phyloP scores from a whole-genome alignment of 2,888 invertebrate genomes.

The Temnothorax rugatulus region DNA sequence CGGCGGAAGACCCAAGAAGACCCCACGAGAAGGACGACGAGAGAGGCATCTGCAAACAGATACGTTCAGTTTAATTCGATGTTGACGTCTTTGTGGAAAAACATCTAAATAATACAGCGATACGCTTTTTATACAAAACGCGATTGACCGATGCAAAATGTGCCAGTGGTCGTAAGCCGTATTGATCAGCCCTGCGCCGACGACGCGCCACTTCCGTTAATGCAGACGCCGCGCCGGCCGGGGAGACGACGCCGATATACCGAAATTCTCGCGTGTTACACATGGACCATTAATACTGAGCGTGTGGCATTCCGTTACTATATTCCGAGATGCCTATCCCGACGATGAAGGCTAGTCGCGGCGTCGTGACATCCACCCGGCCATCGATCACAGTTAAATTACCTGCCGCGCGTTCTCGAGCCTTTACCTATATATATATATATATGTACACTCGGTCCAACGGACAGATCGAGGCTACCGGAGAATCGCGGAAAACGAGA shows the following conservation, averaged over 20 bases:
- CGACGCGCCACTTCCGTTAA: conserved; percentile 68
- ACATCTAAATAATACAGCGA: conserved; percentile 39
- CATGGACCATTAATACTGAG: conserved; percentile 63
- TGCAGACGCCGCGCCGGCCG: conserved; percentile 56
- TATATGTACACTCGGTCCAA: not conserved
- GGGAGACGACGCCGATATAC: conserved; percentile 61
- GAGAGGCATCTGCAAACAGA: not conserved
- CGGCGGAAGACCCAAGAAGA: not conserved
- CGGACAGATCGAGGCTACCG: not conserved
- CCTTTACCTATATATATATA: not conserved
- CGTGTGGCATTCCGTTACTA: conserved; percentile 68
- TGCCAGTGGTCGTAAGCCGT: conserved; percentile 62
- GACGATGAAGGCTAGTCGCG: conserved; percentile 44
- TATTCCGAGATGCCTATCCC: conserved; percentile 62
- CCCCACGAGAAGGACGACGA: not conserved
- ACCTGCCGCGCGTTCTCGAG: conserved; percentile 18
- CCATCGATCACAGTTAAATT: conserved; percentile 62
- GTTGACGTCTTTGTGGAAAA: not conserved
- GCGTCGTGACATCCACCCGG: conserved; percentile 48
- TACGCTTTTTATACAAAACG: conserved; percentile 45
- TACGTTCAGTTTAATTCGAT: not conserved
- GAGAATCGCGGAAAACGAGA: not conserved
- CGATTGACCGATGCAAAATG: conserved; percentile 58
- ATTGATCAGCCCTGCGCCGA: conserved; percentile 64
- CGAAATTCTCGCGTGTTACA: conserved; percentile 68